phyloP scores from a whole-genome alignment of 2,113 vertebrate species.

The Catharus bicknelli region DNA sequence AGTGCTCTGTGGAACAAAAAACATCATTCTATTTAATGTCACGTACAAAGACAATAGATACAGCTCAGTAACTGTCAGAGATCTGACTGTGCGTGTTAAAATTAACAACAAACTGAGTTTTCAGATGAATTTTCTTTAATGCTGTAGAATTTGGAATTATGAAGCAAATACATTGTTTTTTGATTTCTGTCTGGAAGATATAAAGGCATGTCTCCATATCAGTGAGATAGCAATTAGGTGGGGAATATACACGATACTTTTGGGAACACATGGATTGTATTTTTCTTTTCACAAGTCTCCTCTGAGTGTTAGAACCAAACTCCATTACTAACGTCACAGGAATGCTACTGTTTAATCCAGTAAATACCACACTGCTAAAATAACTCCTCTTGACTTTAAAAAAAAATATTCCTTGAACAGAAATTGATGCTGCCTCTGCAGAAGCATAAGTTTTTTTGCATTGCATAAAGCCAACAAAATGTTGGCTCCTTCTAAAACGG shows the following conservation, averaged over 20 bases:
- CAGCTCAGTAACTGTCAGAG: neutral
- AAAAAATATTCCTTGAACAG: neutral
- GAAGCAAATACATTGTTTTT: neutral
- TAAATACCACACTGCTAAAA: neutral
- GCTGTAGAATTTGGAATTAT: neutral
- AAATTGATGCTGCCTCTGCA: neutral
- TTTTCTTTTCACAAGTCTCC: neutral
- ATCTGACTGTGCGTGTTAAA: neutral
- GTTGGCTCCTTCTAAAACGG: neutral
- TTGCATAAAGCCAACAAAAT: neutral
- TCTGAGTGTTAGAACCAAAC: neutral
- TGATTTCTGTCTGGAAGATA: neutral
- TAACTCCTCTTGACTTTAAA: neutral
- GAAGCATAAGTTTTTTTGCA: neutral
- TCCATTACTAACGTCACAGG: neutral
- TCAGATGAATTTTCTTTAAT: neutral
- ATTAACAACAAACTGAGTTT: neutral
- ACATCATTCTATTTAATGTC: neutral
- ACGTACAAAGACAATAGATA: rapidly evolving
- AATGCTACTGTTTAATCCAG: neutral
- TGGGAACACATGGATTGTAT: neutral
- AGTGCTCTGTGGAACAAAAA: neutral
- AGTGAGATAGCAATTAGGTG: neutral
- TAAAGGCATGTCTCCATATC: neutral
- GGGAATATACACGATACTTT: neutral